phyloP scores from a whole-genome alignment of 2,888 invertebrate genomes.

The Oxyteleia sp. region DNA sequence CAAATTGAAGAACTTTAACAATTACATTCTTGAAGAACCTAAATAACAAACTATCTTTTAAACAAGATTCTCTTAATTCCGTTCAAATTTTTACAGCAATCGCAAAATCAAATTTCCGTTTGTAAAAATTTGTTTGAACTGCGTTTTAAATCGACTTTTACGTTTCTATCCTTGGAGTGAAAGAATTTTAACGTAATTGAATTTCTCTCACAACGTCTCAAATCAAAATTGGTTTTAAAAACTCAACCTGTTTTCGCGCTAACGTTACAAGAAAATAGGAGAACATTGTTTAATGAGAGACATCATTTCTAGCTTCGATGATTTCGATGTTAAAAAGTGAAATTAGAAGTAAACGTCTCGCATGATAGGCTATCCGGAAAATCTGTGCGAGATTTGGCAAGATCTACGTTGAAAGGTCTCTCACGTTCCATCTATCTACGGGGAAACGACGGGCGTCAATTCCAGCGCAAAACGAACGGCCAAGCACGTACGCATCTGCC shows the following conservation, averaged over 20 bases:
- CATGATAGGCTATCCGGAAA: slow-evolving; percentile 79
- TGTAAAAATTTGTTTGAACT: no score
- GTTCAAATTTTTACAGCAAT: no score
- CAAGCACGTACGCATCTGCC: slow-evolving; percentile 81
- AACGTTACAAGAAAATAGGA: neutral
- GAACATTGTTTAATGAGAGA: neutral
- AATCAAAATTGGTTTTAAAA: neutral
- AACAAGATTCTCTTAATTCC: no score
- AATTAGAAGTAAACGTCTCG: slow-evolving; percentile 78
- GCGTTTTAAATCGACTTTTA: neutral
- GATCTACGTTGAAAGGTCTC: slow-evolving; percentile 81
- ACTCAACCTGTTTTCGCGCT: neutral
- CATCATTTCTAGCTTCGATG: slow-evolving; percentile 9
- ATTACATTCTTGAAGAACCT: no score
- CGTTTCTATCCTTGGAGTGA: neutral
- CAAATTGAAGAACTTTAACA: no score
- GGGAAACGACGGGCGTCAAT: slow-evolving; percentile 80
- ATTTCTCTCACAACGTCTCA: neutral
- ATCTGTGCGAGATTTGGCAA: slow-evolving; percentile 83
- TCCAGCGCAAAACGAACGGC: slow-evolving; percentile 75
- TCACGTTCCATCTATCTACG: slow-evolving; percentile 81
- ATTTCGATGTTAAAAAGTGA: slow-evolving; percentile 35
- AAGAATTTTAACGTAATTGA: neutral
- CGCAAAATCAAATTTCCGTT: no score
- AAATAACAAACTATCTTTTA: no score